Percentiles rank a stretch among this genome's conserved stretches.
phyloP scores from a whole-genome alignment of 2,888 invertebrate genomes.

The Cantharis flavilabris region DNA sequence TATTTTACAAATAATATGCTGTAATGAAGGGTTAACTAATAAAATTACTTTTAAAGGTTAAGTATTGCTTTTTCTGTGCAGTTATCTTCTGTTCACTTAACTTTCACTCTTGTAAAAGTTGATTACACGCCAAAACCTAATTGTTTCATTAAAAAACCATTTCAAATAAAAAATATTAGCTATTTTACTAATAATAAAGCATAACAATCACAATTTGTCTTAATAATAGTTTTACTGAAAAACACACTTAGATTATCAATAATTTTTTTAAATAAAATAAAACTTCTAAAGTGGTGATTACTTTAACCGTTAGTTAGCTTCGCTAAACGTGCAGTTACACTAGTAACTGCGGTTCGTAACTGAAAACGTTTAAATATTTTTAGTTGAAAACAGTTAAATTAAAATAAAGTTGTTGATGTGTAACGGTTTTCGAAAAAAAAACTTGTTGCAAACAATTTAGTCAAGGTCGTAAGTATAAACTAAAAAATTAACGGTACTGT shows the following conservation, averaged over 20 bases:
- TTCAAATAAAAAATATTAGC: background rate
- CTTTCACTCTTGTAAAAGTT: slow-evolving; percentile 48
- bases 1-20: background rate
- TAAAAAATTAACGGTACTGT: slow-evolving; percentile 26
- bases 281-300: background rate
- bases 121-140: slow-evolving; percentile 42
- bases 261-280: background rate
- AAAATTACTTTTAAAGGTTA: background rate
- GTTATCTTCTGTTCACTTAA: slow-evolving; percentile 43
- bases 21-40: background rate
- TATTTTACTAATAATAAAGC: background rate
- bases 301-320: background rate
- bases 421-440: slow-evolving; percentile 22
- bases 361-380: background rate
- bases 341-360: background rate
- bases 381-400: background rate
- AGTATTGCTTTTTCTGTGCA: background rate
- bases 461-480: slow-evolving; percentile 23
- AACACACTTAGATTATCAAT: background rate
- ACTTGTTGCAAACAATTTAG: slow-evolving; percentile 26
- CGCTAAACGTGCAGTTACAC: background rate
- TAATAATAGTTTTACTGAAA: background rate
- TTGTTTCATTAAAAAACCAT: background rate
- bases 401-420: background rate
- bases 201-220: background rate